A percentile compares a stretch with the other conserved stretches of the same genome.
These are phyloP conservation scores for Nematolebias whitei DNA, from an alignment of 2,113 vertebrate species.

Conservation along the genomic window DNA sequence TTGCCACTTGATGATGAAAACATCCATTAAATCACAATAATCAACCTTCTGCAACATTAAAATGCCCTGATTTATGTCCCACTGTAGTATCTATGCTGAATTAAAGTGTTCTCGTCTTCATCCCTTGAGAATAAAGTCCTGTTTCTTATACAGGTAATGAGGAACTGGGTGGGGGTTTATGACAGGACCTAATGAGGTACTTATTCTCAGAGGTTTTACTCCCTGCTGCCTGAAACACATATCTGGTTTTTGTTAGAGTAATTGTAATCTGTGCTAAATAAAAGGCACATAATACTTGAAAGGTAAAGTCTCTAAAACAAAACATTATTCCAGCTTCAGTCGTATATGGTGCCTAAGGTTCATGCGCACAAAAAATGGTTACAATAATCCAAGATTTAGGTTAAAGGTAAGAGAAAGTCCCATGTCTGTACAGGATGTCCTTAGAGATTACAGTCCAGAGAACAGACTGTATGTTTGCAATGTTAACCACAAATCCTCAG, in stretches of 20 bases:
- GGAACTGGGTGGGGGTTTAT: slow-evolving; percentile 6
- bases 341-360: no score
- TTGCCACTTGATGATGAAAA: slow-evolving; percentile 35
- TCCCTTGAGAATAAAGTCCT: slow-evolving; percentile 6
- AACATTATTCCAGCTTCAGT: slow-evolving; percentile 7
- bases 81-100: neutral
- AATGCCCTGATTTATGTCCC: neutral
- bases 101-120: slow-evolving; percentile 5
- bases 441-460: neutral
- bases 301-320: neutral
- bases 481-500: neutral
- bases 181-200: neutral
- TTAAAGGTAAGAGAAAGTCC: neutral
- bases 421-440: neutral
- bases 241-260: neutral
- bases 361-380: no score
- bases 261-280: neutral
- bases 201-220: slow-evolving; percentile 13
- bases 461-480: neutral
- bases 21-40: slow-evolving; percentile 11
- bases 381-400: slow-evolving; percentile 2
- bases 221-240: neutral
- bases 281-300: neutral
- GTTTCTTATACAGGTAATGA: slow-evolving; percentile 6
- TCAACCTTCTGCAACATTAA: neutral